phyloP scores from a whole-genome alignment of 2,113 vertebrate genomes.

The Microcebus murinus region DNA sequence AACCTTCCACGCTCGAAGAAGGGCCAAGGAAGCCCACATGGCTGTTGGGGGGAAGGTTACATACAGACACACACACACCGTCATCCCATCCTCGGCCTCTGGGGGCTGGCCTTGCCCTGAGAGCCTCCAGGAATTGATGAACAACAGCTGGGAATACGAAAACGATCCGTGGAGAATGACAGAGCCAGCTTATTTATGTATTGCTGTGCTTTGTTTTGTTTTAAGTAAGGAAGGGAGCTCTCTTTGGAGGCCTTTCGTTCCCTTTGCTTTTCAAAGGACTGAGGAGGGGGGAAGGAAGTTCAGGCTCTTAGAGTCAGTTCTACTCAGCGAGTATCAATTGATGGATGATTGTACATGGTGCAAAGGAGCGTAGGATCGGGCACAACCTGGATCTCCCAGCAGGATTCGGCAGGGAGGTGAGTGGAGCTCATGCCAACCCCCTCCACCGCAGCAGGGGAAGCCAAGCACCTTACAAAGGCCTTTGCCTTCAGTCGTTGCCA shows the following conservation, averaged over 20 bases:
- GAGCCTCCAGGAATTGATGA: neutral
- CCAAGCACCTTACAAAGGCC: neutral
- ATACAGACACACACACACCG: neutral
- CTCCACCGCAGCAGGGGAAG: neutral
- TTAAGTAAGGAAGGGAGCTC: neutral
- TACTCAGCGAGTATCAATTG: neutral
- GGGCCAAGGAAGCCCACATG: neutral
- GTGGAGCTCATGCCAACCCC: neutral
- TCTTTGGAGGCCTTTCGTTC: neutral
- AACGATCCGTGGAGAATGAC: neutral
- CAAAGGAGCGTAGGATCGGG: neutral
- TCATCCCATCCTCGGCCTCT: neutral
- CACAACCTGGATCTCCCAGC: neutral
- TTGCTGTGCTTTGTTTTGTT: neutral
- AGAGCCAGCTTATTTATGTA: neutral
- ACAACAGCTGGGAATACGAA: slow-evolving; percentile 45
- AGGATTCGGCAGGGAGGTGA: neutral
- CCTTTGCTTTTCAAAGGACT: neutral
- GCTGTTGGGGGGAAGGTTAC: neutral
- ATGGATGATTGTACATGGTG: fast-evolving
- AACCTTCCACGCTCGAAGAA: neutral
- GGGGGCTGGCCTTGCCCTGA: neutral
- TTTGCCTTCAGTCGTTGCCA: neutral
- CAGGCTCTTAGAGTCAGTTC: neutral
- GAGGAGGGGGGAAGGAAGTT: neutral